Evolutionary conservation across 2,113 vertebrate genomes (phyloP), one percentile per base, ranked within the genome.

Genomic region (Sardina pilchardus): DNA sequence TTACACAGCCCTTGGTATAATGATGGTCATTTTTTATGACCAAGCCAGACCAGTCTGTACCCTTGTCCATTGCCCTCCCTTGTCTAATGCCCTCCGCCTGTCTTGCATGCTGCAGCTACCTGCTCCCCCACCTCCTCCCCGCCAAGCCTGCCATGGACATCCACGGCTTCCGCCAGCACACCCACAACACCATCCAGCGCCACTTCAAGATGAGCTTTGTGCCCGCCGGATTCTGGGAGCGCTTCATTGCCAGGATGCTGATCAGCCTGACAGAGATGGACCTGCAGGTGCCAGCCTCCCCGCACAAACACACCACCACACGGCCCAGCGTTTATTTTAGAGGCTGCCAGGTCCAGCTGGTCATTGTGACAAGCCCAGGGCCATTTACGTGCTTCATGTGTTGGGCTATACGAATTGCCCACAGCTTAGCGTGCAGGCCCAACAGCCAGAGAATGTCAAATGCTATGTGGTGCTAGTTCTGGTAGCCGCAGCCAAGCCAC

Each of bases 191-290:
- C 16, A 95, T 99, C 81, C 97, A 99, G 89, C 95, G 98, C 42
- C 96, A 99, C 39, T 97, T 99, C 86, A 98, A 99, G 95, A 99
- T 99, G 98, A 99, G 97, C 91, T 99, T 99, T 43, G 97, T 99
- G 21, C 98, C 98, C 0, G 96, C 97, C 0, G 98, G 98, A 81
- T 99, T 99, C 90, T 99, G 98, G 98, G 97, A 99, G 45, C 94
- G 98, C 56, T 99, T 99, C 86, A 99, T 99, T 24, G 98, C 98
- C 10, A 93, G 98, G 84, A 99, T 99, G 97, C 95, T 99, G 84
- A 99, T 99, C 90, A 99, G 98, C 91, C 94, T 99, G 78, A 96
- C 95, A 0, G 96, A 98, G 90, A 99, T 99, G 98, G 98, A 99
- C 92, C 93, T 97, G 82, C 98, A 99, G 97, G 98, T 99, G 94